Evolutionary conservation across 1,140 invertebrate species (phyloP), one percentile per base, ranked within the genome.

Genomic region (Drosophila ficusphila): DNA sequence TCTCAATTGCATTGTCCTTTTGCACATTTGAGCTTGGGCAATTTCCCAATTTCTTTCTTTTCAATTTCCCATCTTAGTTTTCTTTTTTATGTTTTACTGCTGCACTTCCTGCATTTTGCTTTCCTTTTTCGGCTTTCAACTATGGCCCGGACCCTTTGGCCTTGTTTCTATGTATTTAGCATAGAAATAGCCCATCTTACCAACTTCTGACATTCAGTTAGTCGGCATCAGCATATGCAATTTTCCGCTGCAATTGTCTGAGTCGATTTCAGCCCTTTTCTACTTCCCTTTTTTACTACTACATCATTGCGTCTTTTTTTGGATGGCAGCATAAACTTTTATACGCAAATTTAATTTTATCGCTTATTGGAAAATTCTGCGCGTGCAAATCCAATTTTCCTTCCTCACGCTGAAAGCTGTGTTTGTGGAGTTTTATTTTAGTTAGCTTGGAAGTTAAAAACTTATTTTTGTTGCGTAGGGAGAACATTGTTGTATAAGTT

Each of bases 201-300:
- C 48, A 11, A 34, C 16, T 34, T 61, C 27, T 61, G 58, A 42
- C 58, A 33, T 33, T 36, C 14, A 29, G 36, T 27, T 65, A 25
- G 61, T 23, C 25, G 42, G 34, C 62, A 49, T 51, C 60, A 68
- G 64, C 64, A 68, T 68, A 68, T 68, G 64, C 60, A 68, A 68
- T 68, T 68, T 67, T 67, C 60, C 39, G 46, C 44, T 52, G 64
- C 64, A 67, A 67, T 67, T 67, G 62, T 67, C 61, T 64, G 42
- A 49, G 23, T 41, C 34, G 41, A 38, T 29, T 38, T 12, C 44
- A 29, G 41, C 23, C 16, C 33, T 48, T 29, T 39, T 49, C 56
- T n/a, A 23, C 9, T 31, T 14, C 14, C 49, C 42, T 49, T 48
- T 9, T 48, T 25, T 4, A 14, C 25, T 65, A 19, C 36, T 39